Base-by-base conservation (phyloP, 2,888 invertebrate genomes). In the Pyrrhia umbra region DNA sequence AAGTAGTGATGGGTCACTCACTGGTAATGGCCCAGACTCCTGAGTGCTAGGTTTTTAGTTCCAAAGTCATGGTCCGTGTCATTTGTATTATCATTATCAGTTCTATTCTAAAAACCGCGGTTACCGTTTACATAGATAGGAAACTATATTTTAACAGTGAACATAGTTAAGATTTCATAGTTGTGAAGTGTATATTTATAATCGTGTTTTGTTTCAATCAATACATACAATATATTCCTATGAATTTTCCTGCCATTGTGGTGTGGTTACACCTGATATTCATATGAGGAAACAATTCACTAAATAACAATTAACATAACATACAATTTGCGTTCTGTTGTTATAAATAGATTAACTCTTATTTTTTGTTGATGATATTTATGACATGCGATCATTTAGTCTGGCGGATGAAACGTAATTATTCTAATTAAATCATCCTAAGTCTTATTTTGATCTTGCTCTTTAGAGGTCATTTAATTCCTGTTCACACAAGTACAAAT, bases 271-370 rank as follows among this genome's bases (percentile, higher is more conserved):
- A 27, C 39, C 15, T 62, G 43, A 6, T 30, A 39, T 21, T 13
- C 20, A 13, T 6, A 63, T 18, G 9, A 68, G 70, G 68, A 68
- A 63, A 68, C 37, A 59, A 16, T 39, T 40, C 27, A 27, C 18
- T 39, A 27, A 50, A 25, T 43, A 49, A 49, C 18, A 42, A 30
- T 43, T 39, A 61, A 39, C 42, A 9, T 16, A 60, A 39, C 25
- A 54, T 43, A 25, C 49, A 62, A 54, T 52, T 51, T 68, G 34
- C 27, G 18, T 18, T 15, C 27, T 16, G 21, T 68, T 34, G 30
- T 66, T 62, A 39, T 34, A 34, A 55, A 45, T n/a, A 68, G 3
- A 39, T 68, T 40, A 46, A 9, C 18, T 40, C 3, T 39, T 3
- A n/a, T 23, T 20, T 1, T 40, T 60, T 58, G 51, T 68, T 40